A percentile compares a stretch with the other conserved stretches of the same genome.
These are phyloP conservation scores for Hippopotamyrus pictus DNA, from an alignment of 2,797 vertebrate species.

Conservation along the genomic window DNA sequence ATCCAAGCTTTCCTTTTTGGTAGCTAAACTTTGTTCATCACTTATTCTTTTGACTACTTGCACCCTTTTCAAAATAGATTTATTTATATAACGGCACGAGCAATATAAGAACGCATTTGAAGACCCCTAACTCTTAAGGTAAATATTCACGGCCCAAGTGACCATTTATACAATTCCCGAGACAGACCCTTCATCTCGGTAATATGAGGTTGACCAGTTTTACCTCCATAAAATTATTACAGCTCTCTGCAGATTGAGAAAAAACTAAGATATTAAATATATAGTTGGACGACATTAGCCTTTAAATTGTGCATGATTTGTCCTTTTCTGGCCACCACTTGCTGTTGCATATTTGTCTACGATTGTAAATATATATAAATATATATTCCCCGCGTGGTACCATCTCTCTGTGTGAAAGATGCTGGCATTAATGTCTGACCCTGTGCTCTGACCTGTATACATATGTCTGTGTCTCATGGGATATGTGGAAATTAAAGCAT, in stretches of 20 bases:
- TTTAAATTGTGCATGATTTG: neutral
- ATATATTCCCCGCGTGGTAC: neutral
- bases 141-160: neutral
- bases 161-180: neutral
- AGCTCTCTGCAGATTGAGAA: neutral
- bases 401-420: neutral
- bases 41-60: neutral
- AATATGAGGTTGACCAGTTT: neutral
- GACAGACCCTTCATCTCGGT: neutral
- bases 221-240: neutral
- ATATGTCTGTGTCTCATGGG: neutral
- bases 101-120: neutral
- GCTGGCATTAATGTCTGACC: neutral
- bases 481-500: neutral
- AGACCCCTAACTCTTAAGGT: neutral
- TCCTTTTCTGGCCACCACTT: neutral
- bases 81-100: neutral
- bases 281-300: neutral
- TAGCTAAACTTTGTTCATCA: neutral
- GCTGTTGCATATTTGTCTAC: neutral
- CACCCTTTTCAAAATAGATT: neutral
- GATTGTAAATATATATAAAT: neutral
- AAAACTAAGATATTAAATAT: neutral
- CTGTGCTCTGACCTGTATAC: neutral
- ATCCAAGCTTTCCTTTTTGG: neutral